Evolutionary conservation across 2,888 invertebrate species (phyloP).

Genomic region (Tinea semifulvella): DNA sequence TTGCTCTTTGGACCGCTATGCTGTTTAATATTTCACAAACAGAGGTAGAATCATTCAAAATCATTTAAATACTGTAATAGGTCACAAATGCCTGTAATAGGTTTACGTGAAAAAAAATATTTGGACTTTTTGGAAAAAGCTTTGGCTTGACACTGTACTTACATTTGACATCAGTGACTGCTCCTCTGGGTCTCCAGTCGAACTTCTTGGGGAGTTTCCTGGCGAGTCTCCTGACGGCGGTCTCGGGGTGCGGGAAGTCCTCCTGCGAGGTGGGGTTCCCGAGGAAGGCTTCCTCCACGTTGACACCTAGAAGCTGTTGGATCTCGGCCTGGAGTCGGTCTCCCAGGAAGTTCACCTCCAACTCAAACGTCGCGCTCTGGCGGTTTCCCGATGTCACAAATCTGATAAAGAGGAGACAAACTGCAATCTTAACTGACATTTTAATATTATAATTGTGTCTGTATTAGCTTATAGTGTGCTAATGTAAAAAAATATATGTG

Average conservation of each 20-base stretch:
- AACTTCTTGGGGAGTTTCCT: slow-evolving; percentile 35
- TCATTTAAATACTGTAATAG: too few species aligned
- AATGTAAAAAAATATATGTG: too few species aligned
- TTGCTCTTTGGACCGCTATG: too few species aligned
- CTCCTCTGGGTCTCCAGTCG: slow-evolving; percentile 48
- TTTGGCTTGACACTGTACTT: too few species aligned
- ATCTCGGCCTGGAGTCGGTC: slow-evolving; percentile 40
- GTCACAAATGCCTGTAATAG: too few species aligned
- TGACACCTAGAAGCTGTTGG: slow-evolving; percentile 30
- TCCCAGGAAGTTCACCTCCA: slow-evolving; percentile 35
- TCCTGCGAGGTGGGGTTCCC: slow-evolving; percentile 21
- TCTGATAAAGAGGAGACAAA: slow-evolving; percentile 18
- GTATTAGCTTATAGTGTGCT: too few species aligned
- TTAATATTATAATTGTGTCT: too few species aligned
- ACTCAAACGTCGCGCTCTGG: slow-evolving; percentile 36
- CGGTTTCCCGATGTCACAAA: slow-evolving; percentile 42
- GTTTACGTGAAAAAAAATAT: too few species aligned
- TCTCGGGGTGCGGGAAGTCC: slow-evolving; percentile 33
- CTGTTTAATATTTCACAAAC: too few species aligned
- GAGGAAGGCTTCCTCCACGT: slow-evolving; percentile 35
- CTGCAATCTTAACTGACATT: too few species aligned
- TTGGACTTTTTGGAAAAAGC: too few species aligned
- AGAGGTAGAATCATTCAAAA: too few species aligned
- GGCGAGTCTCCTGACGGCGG: slow-evolving; percentile 25
- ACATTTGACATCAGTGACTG: slow-evolving; percentile 45